Base-by-base conservation (phyloP, 2,113 vertebrate species). In the Anseranas semipalmata region DNA sequence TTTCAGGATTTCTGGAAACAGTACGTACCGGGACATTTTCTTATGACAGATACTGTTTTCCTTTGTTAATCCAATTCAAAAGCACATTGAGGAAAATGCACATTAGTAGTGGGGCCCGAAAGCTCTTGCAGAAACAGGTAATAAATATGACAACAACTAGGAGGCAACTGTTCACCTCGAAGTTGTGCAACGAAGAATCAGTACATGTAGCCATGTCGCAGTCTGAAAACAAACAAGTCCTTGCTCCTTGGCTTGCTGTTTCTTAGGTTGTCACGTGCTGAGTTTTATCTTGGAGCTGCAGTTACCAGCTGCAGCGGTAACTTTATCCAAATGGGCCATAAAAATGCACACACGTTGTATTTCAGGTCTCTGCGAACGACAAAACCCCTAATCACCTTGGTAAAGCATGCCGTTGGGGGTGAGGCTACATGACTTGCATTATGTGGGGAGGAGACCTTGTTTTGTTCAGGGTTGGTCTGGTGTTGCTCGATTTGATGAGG, bases 231-330 rank as follows among this genome's bases (percentile, higher is more conserved):
- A 9, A n/a, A 2, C 39, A 28, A 18, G 12, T 89, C n/a, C 60
- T 46, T 27, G 8, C 68, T 75, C 43, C 50, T 46, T 30, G 32
- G 6, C 3, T 43, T 60, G 33, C 35, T 68, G 35, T 74, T 78
- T 45, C 58, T 72, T 58, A 21, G 19, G 15, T 7, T 39, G 48
- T 68, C 89, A 87, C 2, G 0, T 55, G 48, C 14, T 0, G 1
- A 48, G 45, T 58, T 68, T 96, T 95, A 96, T 89, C 94, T 92
- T 32, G 60, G 59, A 35, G n/a, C 32, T 35, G 27, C 81, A 84
- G 70, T 30, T 68, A 50, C 73, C 91, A 93, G 70, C 84, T 89
- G 84, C 58, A 62, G 48, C 0, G 4, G n/a, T 68, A 56, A 66
- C 81, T 85, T 91, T 85, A 85, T 85, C 77, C 70, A 41, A 85